phyloP scores from a whole-genome alignment of 2,797 vertebrate species.

The Orestias chungarensis region DNA sequence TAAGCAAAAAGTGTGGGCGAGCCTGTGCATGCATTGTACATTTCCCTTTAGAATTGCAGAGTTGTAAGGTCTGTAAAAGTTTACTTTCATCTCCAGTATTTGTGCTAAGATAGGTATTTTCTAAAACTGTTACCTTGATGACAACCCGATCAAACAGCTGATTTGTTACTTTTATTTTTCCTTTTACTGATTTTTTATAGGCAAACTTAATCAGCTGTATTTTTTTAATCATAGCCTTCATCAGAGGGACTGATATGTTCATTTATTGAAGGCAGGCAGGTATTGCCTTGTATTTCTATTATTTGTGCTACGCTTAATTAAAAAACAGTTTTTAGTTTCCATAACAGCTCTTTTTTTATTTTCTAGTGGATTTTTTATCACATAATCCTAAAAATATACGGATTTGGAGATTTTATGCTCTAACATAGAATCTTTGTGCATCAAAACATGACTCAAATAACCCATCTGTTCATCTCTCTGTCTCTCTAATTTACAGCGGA shows the following conservation, averaged over 20 bases:
- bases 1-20: conserved; percentile 75
- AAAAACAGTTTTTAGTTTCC: neutral
- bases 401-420: neutral
- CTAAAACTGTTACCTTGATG: neutral
- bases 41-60: neutral
- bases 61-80: neutral
- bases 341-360: neutral
- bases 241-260: neutral
- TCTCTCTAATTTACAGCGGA: conserved; percentile 86
- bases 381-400: neutral
- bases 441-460: neutral
- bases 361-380: neutral
- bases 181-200: neutral
- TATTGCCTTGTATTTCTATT: neutral
- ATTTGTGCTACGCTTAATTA: neutral
- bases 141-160: neutral
- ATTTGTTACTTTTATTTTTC: neutral
- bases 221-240: too few relatives aligned
- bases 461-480: neutral
- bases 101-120: neutral
- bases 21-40: neutral
- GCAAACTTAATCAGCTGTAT: neutral
- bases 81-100: neutral
- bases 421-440: neutral
- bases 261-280: neutral